Conservation (phyloP, 2,113 vertebrate species). For the Larimichthys polyactis region DNA sequence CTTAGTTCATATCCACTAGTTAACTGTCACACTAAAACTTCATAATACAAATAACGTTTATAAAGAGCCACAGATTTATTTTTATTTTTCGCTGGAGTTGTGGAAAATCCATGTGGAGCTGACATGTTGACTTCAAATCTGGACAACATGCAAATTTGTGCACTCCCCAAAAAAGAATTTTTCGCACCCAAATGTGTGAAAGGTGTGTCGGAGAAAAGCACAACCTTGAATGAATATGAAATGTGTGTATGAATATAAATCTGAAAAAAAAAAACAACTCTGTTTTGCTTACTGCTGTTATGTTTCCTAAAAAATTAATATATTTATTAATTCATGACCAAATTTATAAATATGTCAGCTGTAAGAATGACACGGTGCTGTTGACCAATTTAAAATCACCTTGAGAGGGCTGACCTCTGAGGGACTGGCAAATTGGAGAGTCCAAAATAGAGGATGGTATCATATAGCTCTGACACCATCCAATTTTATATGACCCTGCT, state of each 20-base stretch:
- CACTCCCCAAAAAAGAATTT: background rate
- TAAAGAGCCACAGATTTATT: background rate
- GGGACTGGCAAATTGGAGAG: background rate
- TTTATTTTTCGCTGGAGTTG: background rate
- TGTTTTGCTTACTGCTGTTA: background rate
- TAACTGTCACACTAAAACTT: no score
- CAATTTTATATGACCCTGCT: background rate
- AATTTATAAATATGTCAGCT: background rate
- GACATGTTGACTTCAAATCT: background rate
- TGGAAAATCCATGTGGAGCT: background rate
- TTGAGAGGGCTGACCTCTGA: background rate
- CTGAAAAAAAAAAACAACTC: background rate
- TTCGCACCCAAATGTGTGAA: background rate
- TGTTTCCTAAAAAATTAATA: conserved; percentile 2
- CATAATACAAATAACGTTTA: no score
- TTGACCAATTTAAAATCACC: conserved; percentile 28
- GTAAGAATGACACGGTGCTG: background rate
- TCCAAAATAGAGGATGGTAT: conserved; percentile 5
- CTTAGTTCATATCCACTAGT: no score
- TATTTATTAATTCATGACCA: background rate
- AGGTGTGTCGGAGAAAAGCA: background rate
- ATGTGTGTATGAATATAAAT: background rate
- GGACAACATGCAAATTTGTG: background rate
- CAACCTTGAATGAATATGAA: background rate
- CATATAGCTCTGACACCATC: background rate